Evolutionary conservation across 1,140 invertebrate genomes (phyloP), one percentile per base, ranked within the genome.

Genomic region (Tenebrio molitor): DNA sequence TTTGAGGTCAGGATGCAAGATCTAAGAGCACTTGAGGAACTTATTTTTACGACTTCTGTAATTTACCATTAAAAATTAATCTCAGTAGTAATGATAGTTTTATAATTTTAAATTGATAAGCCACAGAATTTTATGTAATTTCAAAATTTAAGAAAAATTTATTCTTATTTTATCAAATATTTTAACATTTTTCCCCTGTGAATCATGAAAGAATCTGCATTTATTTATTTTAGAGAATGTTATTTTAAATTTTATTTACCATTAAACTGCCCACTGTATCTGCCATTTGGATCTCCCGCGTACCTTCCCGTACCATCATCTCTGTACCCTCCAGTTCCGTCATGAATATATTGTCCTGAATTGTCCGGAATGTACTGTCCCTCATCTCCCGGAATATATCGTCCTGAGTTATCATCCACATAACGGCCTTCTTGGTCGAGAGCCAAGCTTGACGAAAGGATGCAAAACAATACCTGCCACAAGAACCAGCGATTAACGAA

Each of bases 361-460:
- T 58, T 23, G 50, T 72, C 70, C 17, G 34, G 62, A 7, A 66
- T 50, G 19, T 74, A 74, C 14, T 65, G 39, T 15, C 75, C 75
- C 34, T 70, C 72, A 46, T 66, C 58, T 33, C 69, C 64, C 7
- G 58, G 75, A 15, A 70, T 33, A 25, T 76, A 76, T 66, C 44
- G 34, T 15, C 75, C 75, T 19, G 42, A 41, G 46, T 74, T 46
- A 33, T 74, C 69, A 16, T 34, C 69, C 17, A 65, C n/a, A 46
- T 74, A 76, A 64, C 63, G 8, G 12, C 69, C 72, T 10, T 69
- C 66, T 1, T 68, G 8, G 10, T 69, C 42, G 19, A n/a, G n/a
- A 21, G 42, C 42, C 21, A 66, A 44, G 36, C 39, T 25, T 19
- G 21, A 7, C 10, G 42, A 14, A 12, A 17, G 4, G 21, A 25